Evolutionary conservation across 2,888 invertebrate genomes (phyloP).

Genomic region (Pachliopta kotzebuea): DNA sequence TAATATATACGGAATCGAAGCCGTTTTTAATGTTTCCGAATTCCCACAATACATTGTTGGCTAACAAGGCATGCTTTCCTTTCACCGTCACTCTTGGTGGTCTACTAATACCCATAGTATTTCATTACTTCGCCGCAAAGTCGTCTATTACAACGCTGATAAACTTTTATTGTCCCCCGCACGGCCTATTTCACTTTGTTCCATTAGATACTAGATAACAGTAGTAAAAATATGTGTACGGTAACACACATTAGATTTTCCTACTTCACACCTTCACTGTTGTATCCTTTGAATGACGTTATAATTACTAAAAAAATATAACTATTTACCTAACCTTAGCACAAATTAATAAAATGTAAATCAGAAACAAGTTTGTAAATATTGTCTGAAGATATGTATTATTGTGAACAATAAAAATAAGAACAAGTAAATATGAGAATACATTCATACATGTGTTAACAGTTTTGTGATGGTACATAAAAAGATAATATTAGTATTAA

Average conservation of each 20-base stretch:
- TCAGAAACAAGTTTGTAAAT: no score
- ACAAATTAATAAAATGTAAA: no score
- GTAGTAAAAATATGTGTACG: constrained; percentile 20
- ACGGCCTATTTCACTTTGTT: constrained; percentile 48
- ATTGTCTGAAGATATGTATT: no score
- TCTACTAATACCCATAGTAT: constrained; percentile 50
- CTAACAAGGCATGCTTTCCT: constrained; percentile 36
- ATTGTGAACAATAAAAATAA: no score
- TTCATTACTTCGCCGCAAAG: constrained; percentile 53
- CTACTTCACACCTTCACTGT: constrained; percentile 5
- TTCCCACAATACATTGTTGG: constrained; percentile 48
- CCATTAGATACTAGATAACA: constrained; percentile 48
- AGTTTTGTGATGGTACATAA: no score
- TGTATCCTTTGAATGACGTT: neutral
- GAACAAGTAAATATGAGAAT: no score
- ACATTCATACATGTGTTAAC: no score
- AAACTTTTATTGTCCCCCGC: constrained; percentile 57
- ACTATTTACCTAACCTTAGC: no score
- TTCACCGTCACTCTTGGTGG: constrained; percentile 56
- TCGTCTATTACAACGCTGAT: constrained; percentile 41
- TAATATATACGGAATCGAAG: constrained; percentile 30
- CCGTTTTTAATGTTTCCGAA: constrained; percentile 42
- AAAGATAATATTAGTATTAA: no score
- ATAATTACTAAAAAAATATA: neutral
- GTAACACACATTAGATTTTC: constrained; percentile 5